Conservation (phyloP, 1,140 invertebrate species). For the Aphaenogaster ashmeadi region DNA sequence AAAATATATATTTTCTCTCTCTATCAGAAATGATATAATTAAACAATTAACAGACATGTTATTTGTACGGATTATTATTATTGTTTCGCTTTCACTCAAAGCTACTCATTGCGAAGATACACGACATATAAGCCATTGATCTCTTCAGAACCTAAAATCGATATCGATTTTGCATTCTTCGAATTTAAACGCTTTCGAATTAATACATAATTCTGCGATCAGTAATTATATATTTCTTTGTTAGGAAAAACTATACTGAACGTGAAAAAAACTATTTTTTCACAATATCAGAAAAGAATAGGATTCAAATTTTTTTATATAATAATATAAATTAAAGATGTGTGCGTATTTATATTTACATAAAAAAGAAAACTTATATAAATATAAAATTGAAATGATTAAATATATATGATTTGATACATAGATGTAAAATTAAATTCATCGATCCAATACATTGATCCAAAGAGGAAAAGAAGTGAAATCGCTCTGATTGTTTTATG, state of each 20-base stretch:
- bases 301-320: background rate
- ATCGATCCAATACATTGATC: constrained; percentile 1
- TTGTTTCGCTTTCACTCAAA: constrained; percentile 24
- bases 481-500: background rate
- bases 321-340: background rate
- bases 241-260: background rate
- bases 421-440: background rate
- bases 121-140: constrained; percentile 75
- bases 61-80: background rate
- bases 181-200: background rate
- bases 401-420: background rate
- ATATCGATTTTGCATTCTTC: constrained; percentile 2
- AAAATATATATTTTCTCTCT: constrained; percentile 29
- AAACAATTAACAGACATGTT: background rate
- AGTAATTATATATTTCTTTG: background rate
- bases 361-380: background rate
- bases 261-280: background rate
- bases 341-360: background rate
- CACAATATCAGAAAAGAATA: background rate
- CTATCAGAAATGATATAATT: background rate
- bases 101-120: constrained; percentile 60
- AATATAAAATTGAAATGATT: constrained; percentile 23
- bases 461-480: background rate
- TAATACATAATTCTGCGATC: background rate
- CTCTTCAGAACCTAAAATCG: constrained; percentile 74